A percentile compares a stretch with the other conserved stretches of the same genome.
Conservation (phyloP, 2,888 invertebrate genomes). For the Rhabditoides inermis region DNA sequence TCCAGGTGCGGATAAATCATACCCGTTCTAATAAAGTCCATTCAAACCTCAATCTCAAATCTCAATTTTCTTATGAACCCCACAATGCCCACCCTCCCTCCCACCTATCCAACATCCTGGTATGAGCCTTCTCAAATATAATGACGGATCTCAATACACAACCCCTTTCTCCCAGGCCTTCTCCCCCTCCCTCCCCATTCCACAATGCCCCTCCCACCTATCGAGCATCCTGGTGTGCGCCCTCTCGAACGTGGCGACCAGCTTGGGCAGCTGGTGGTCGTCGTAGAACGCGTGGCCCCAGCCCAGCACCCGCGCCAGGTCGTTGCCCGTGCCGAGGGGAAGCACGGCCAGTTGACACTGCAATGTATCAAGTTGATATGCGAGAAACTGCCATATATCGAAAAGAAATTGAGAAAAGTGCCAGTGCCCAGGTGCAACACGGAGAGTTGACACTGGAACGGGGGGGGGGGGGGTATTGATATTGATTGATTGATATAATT, state of each 20-base stretch:
- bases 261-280: conserved; percentile 81
- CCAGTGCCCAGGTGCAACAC: no score
- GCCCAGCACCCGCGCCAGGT: conserved; percentile 83
- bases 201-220: conserved; percentile 61
- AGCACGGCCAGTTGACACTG: conserved; percentile 89
- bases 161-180: no score
- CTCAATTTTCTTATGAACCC: no score
- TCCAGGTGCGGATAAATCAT: no score
- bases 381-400: no score
- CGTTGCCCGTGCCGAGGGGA: conserved; percentile 90
- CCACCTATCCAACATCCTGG: conserved; percentile 87
- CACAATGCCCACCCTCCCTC: no score
- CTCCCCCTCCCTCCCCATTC: no score
- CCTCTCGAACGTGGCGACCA: conserved; percentile 84
- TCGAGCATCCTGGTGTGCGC: conserved; percentile 96
- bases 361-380: conserved; percentile 8
- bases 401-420: no score
- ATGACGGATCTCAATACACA: no score
- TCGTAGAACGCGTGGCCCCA: conserved; percentile 95
- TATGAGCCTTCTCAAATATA: conserved; percentile 88
- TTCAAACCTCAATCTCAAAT: background rate
- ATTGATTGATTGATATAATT: no score
- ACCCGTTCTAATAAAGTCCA: background rate
- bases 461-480: no score
- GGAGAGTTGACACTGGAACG: no score